Evolutionary conservation across 23 tunicate species (phyloP), one percentile per base, ranked within the genome.

Genomic region (Aplidium turbinatum): DNA sequence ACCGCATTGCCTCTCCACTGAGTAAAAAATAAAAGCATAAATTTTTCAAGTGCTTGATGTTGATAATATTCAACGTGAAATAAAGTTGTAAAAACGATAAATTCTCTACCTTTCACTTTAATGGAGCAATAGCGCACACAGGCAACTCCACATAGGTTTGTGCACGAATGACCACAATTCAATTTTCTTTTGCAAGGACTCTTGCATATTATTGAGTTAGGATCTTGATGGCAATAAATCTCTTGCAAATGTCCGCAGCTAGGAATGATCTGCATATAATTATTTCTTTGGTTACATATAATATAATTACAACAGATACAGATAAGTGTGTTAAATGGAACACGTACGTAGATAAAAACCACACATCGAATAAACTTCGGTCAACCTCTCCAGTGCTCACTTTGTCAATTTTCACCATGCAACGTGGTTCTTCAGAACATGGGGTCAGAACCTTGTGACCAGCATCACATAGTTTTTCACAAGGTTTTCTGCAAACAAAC

Each of bases 161-260:
- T 4, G 75, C 93, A 86, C 3, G 38, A 34, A 45, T 86, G 93
- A 38, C 73, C 85, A 54, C 93, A 86, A 0, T 7, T 21, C 35
- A 72, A 30, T 9, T 22, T 53, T 2, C 72, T 64, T 0, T 33
- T 3, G 73, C 93, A 86, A 9, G 80, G 80, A n/a, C 16, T 52
- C 25, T 33, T 38, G 34, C 96, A 88, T 6, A 1, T 18, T 50
- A 39, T 34, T n/a, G 35, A 34, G 6, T 67, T 48, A 35, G 92
- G 92, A 71, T 85, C 79, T 47, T 67, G 31, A 27, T 48, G 29
- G 64, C 96, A 88, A 0, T n/a, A 23, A 28, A 88, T 64, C 33
- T 76, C 58, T 69, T 81, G 82, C 1, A n/a, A 4, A 57, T 88
- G 96, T 4, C 82, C 65, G 31, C 96, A 88, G 16, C 9, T 70